Percentiles rank a stretch among this genome's conserved stretches.
phyloP scores from a whole-genome alignment of 1,140 invertebrate genomes.

The Polypedilum vanderplanki region DNA sequence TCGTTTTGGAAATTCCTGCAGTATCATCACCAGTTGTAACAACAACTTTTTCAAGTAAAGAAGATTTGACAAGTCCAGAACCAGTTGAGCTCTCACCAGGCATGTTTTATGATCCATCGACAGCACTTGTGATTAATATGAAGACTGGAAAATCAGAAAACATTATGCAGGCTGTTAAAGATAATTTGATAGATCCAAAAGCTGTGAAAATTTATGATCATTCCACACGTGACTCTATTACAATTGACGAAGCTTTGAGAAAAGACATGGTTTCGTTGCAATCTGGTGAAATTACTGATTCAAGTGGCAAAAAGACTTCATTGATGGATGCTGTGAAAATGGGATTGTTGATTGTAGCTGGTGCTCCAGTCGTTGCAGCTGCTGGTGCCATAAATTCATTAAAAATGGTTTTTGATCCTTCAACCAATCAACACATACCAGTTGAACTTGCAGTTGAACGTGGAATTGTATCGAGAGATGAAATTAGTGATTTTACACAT shows the following conservation, averaged over 20 bases:
- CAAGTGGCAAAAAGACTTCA: conserved; percentile 55
- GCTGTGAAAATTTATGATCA: conserved; percentile 73
- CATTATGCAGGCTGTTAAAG: conserved; percentile 60
- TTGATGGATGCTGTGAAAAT: conserved; percentile 69
- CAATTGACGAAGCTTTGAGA: conserved; percentile 66
- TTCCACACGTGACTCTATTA: conserved; percentile 57
- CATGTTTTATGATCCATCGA: conserved; percentile 67
- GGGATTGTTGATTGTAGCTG: conserved; percentile 61
- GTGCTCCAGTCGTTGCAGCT: conserved; percentile 60
- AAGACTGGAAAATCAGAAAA: conserved; percentile 60
- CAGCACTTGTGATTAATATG: conserved; percentile 63
- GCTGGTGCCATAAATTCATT: conserved; percentile 46
- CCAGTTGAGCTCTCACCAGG: conserved; percentile 61
- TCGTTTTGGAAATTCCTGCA: not conserved
- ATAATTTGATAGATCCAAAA: conserved; percentile 56
- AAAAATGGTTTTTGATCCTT: conserved; percentile 66
- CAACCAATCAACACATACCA: conserved; percentile 64
- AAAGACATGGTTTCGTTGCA: conserved; percentile 67
- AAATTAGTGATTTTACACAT: conserved; percentile 31
- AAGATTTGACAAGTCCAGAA: conserved; percentile 50
- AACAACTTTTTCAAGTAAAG: conserved; percentile 46
- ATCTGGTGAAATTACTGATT: conserved; percentile 62
- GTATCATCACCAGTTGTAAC: conserved; percentile 38
- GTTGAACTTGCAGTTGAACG: conserved; percentile 72
- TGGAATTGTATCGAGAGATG: conserved; percentile 55